These are phyloP conservation scores for Sinelater perroti DNA, from an alignment of 2,888 invertebrate genomes.

Conservation along the genomic window DNA sequence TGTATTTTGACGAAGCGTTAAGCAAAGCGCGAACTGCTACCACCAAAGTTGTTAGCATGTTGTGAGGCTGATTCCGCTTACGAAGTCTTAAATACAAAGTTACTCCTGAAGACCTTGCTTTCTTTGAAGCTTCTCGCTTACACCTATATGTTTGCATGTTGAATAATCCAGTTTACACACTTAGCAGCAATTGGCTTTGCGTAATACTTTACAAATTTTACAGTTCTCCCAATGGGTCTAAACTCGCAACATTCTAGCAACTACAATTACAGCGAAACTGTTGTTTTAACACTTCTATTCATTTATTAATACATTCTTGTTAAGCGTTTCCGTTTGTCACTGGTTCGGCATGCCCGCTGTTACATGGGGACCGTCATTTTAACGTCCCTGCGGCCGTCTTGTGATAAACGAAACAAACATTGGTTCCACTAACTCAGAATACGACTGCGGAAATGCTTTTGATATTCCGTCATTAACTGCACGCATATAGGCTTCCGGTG, in stretches of 20 bases:
- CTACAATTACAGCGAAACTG: slow-evolving; percentile 58
- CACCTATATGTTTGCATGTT: slow-evolving; percentile 44
- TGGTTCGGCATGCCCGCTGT: neutral
- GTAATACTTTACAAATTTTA: slow-evolving; percentile 42
- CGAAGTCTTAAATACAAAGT: slow-evolving; percentile 38
- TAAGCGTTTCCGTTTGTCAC: slow-evolving; percentile 37
- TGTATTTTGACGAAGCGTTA: slow-evolving; percentile 42
- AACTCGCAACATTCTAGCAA: slow-evolving; percentile 65
- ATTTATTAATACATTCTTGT: slow-evolving; percentile 42
- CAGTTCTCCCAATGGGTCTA: slow-evolving; percentile 46
- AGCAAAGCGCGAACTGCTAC: slow-evolving; percentile 59
- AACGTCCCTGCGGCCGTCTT: neutral
- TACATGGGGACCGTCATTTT: neutral
- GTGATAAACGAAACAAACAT: slow-evolving; percentile 26
- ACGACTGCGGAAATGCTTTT: slow-evolving; percentile 28
- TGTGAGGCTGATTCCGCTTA: slow-evolving; percentile 57
- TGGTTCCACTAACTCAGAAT: slow-evolving; percentile 23
- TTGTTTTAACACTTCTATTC: slow-evolving; percentile 40
- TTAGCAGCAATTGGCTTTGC: slow-evolving; percentile 42
- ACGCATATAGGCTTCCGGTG: too few relatives aligned
- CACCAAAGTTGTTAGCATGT: slow-evolving; percentile 63
- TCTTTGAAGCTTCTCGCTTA: slow-evolving; percentile 43
- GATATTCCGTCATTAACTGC: too few relatives aligned
- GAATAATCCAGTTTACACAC: slow-evolving; percentile 36
- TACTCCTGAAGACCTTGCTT: slow-evolving; percentile 40